These are phyloP conservation scores for Galerucella nymphaeae DNA, from an alignment of 2,888 invertebrate genomes.

Conservation along the genomic window DNA sequence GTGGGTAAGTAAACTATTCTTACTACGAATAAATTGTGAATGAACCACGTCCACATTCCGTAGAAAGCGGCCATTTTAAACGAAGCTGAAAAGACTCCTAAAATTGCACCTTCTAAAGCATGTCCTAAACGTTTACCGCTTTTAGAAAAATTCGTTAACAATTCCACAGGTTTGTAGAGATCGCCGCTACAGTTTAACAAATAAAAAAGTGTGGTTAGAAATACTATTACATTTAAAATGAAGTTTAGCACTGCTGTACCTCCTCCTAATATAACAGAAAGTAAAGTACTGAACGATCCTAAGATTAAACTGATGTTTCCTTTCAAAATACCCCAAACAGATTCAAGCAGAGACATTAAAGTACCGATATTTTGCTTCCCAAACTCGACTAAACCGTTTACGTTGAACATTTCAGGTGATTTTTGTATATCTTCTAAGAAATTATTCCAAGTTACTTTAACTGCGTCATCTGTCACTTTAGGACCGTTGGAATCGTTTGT, in stretches of 20 bases:
- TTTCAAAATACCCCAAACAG: constrained; percentile 89
- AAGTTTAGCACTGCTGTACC: constrained; percentile 92
- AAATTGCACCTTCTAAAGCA: constrained; percentile 87
- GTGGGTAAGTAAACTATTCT: constrained; percentile 93
- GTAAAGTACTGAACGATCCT: constrained; percentile 85
- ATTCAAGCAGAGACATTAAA: constrained; percentile 86
- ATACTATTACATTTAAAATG: constrained; percentile 88
- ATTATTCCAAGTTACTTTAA: constrained; percentile 78
- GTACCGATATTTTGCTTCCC: constrained; percentile 92
- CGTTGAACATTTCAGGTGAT: constrained; percentile 80
- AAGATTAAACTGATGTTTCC: constrained; percentile 90
- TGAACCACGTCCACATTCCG: constrained; percentile 97
- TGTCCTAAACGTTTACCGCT: constrained; percentile 83
- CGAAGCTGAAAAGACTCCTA: constrained; percentile 95
- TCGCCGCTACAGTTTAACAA: constrained; percentile 86
- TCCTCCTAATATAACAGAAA: constrained; percentile 88
- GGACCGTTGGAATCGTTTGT: constrained; percentile 75
- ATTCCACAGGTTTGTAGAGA: constrained; percentile 93
- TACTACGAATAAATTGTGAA: constrained; percentile 93
- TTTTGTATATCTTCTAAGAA: constrained; percentile 79
- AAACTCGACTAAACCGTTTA: constrained; percentile 81
- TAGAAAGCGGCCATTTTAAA: constrained; percentile 98
- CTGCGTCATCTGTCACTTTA: constrained; percentile 77
- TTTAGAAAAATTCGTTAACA: constrained; percentile 84
- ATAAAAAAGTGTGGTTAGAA: constrained; percentile 96